Evolutionary conservation across 2,888 invertebrate genomes (phyloP), one percentile per base, ranked within the genome.

Genomic region (Aleiodes alternator): DNA sequence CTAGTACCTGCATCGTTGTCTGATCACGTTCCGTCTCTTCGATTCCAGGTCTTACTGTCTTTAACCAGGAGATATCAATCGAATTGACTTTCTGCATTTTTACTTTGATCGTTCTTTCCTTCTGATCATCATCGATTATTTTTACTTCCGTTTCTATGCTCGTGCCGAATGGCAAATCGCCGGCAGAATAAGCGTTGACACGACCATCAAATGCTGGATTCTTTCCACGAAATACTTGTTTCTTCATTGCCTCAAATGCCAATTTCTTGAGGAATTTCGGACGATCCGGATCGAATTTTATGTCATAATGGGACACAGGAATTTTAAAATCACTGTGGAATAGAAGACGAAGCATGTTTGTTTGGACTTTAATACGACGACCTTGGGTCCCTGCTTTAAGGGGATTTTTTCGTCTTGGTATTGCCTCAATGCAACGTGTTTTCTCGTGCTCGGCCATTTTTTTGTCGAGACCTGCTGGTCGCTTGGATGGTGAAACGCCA

Each of bases 241-340:
- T 53, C 38, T 86, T 84, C 16, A 90, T 84, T 53, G 61, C 77
- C 73, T 89, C 85, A 79, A 92, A 92, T 0, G 92, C 92, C 0
- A 78, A 69, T 0, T 93, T 90, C 71, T 93, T 83, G 80, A 94
- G 89, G 81, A 92, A 93, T 82, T 94, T 95, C 0, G 95, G 95
- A 57, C 88, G 92, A 14, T 95, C 94, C 0, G 96, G 95, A 0
- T 86, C 90, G 50, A 96, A 91, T 0, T 89, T 91, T 0, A 97
- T 94, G 83, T 98, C 98, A 87, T 98, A 98, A 84, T 98, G 98
- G 84, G 92, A 89, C 0, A 92, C 91, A 0, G 61, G 43, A 0
- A 80, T 81, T 6, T 85, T 79, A 5, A 91, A 89, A 57, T 92
- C 90, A 76, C 91, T 89, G 1, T 81, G 74, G 70, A 94, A 90